Conservation (phyloP, 2,888 invertebrate genomes). For the Drosophila falleni region DNA sequence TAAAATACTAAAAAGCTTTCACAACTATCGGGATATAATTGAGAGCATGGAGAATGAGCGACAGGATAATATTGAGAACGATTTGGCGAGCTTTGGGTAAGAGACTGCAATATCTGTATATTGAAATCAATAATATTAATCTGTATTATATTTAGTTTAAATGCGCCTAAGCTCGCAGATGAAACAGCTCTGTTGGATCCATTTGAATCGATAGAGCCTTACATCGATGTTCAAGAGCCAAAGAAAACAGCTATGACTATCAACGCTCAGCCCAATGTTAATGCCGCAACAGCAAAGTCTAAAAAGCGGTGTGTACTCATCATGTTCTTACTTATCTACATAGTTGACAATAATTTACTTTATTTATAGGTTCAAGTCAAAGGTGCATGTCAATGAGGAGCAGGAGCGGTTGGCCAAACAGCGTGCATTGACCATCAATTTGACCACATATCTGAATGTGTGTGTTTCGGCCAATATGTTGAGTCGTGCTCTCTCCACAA, state of each 20-base stretch:
- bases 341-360: background rate
- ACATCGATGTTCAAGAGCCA: constrained; percentile 58
- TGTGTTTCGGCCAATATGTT: constrained; percentile 88
- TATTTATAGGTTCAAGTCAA: constrained; percentile 76
- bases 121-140: background rate
- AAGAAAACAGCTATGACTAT: constrained; percentile 14
- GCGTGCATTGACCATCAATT: constrained; percentile 86
- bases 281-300: constrained; percentile 56
- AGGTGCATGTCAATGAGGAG: constrained; percentile 77
- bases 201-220: constrained; percentile 75
- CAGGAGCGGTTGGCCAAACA: constrained; percentile 83
- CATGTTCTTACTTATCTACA: background rate
- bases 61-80: constrained; percentile 54
- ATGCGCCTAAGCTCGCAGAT: constrained; percentile 42
- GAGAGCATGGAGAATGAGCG: constrained; percentile 81
- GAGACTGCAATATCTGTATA: background rate
- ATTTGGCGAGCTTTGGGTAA: constrained; percentile 55
- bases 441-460: constrained; percentile 89
- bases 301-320: constrained; percentile 58
- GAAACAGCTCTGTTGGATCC: constrained; percentile 62
- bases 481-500: constrained; percentile 86
- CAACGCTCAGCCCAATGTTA: constrained; percentile 3
- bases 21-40: constrained; percentile 83
- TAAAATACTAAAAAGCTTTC: constrained; percentile 83
- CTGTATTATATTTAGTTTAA: constrained; percentile 40